These are phyloP conservation scores for Monodelphis domestica DNA, from an alignment of 2,797 vertebrate genomes.

Conservation along the genomic window DNA sequence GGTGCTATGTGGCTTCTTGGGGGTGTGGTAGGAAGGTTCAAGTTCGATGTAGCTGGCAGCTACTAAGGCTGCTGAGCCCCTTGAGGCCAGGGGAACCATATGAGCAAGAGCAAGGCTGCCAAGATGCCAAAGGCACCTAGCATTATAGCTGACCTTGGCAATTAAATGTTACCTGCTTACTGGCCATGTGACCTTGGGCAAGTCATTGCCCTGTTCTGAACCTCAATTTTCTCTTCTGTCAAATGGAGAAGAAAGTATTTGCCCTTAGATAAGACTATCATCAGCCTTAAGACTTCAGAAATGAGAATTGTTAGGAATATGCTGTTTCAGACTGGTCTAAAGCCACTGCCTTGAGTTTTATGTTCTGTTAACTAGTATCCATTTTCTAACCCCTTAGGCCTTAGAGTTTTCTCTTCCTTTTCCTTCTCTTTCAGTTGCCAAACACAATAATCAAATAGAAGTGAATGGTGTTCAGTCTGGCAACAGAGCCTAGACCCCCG, in stretches of 20 bases:
- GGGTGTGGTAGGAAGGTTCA: no score
- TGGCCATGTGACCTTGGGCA: no score
- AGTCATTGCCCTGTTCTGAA: neutral
- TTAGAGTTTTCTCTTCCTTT: constrained; percentile 33
- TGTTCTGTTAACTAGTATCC: constrained; percentile 15
- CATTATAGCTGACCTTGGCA: neutral
- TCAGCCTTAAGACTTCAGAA: neutral
- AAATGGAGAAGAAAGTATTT: constrained; percentile 38
- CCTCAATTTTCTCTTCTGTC: constrained; percentile 22
- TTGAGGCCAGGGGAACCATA: no score
- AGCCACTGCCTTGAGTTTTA: constrained; percentile 7
- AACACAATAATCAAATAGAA: constrained; percentile 14
- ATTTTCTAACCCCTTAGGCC: constrained; percentile 35
- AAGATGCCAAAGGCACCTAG: no score
- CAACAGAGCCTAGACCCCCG: neutral
- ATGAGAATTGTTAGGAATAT: neutral
- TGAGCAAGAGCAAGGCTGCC: no score
- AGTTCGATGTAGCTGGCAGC: neutral
- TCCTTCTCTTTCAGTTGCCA: neutral
- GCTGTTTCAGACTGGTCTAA: neutral
- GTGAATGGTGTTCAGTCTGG: constrained; percentile 18
- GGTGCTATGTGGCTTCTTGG: no score
- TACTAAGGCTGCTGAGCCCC: no score
- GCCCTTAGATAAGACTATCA: neutral
- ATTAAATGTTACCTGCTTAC: no score